A percentile compares a stretch with the other conserved stretches of the same genome.
phyloP scores from a whole-genome alignment of 2,113 vertebrate species.

The Phainopepla nitens region DNA sequence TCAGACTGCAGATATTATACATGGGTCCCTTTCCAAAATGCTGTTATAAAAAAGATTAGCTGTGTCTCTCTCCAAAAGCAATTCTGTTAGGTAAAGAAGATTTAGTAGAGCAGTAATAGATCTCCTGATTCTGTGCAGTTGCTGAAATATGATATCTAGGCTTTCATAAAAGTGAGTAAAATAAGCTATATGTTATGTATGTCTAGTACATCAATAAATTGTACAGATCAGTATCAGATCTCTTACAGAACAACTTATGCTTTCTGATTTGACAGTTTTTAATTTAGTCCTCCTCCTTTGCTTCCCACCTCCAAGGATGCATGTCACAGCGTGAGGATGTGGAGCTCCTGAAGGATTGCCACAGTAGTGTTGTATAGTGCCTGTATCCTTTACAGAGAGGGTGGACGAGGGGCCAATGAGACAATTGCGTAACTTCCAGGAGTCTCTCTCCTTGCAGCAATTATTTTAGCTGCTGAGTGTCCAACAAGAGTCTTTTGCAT shows the following conservation, averaged over 20 bases:
- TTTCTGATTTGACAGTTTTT: slow-evolving; percentile 28
- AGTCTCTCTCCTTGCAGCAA: neutral
- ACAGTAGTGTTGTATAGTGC: neutral
- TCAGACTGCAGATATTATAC: neutral
- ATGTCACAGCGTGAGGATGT: neutral
- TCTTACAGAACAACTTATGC: neutral
- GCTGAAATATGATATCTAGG: neutral
- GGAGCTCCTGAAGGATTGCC: neutral
- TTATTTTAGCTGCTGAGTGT: neutral
- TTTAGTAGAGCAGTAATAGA: neutral
- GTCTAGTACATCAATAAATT: neutral
- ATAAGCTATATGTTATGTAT: neutral
- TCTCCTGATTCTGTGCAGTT: neutral
- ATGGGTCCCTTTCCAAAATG: neutral
- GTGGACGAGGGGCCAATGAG: neutral
- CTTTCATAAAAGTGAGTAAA: neutral
- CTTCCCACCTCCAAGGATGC: neutral
- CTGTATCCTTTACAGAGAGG: neutral
- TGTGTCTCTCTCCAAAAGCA: neutral
- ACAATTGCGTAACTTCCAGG: neutral
- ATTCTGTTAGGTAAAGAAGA: neutral
- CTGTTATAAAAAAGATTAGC: neutral
- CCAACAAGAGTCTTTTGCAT: neutral
- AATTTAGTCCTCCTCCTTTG: slow-evolving; percentile 32
- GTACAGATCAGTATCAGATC: neutral